Conservation (phyloP, 2,113 vertebrate genomes). For the Mionectes macconnelli region DNA sequence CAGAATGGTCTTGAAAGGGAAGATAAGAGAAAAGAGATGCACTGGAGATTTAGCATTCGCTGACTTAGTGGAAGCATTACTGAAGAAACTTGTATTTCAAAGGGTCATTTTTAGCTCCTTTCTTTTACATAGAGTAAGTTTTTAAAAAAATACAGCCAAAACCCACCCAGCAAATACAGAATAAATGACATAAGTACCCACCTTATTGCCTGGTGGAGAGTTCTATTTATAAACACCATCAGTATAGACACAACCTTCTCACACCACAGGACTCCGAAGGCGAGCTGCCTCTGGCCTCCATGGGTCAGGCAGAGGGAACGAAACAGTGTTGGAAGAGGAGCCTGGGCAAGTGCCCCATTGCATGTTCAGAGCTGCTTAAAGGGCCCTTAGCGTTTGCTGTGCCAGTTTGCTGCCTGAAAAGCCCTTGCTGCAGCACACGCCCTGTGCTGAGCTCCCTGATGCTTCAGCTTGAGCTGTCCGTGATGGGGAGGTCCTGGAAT, state of each 20-base stretch:
- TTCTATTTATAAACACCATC: neutral
- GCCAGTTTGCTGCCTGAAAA: neutral
- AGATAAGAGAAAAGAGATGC: neutral
- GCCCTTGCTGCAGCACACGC: accelerated
- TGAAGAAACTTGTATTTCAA: neutral
- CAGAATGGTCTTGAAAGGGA: neutral
- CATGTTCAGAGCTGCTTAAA: neutral
- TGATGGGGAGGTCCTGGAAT: accelerated
- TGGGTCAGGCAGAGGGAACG: neutral
- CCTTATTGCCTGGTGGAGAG: neutral
- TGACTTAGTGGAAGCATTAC: neutral
- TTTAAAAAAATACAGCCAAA: neutral
- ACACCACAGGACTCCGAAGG: accelerated
- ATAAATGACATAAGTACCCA: neutral
- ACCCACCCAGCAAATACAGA: neutral
- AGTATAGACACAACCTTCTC: neutral
- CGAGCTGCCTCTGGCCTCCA: neutral
- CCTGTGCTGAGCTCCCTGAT: accelerated
- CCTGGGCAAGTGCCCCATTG: accelerated
- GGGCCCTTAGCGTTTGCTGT: accelerated
- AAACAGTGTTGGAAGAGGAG: neutral
- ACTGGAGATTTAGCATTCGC: neutral
- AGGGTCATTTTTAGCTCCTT: neutral
- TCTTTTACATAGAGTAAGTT: neutral
- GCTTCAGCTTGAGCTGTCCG: neutral